Conservation (phyloP, 2,113 vertebrate genomes). For the Elgaria multicarinata region DNA sequence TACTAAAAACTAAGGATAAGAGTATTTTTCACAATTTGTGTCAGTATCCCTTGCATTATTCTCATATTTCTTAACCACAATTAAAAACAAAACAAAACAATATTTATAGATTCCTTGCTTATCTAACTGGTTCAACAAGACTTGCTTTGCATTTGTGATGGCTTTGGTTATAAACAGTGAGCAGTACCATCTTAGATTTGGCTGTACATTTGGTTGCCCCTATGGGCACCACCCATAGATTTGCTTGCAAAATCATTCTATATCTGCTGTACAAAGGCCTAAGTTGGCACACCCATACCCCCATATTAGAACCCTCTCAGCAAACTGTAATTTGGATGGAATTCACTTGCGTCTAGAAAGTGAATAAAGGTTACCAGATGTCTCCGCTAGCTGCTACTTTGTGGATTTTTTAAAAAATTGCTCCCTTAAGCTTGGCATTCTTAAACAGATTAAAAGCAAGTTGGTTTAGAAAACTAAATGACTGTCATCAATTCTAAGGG, state of each 20-base stretch:
- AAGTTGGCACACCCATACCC: not conserved
- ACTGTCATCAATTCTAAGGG: not conserved
- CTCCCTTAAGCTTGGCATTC: not conserved
- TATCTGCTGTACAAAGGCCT: not conserved
- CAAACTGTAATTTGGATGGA: not conserved
- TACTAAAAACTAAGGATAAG: no score
- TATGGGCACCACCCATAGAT: not conserved
- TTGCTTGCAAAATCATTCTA: not conserved
- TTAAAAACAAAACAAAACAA: not conserved
- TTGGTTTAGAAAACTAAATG: not conserved
- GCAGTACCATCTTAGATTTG: not conserved
- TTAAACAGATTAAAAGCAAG: not conserved
- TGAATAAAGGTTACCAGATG: conserved; percentile 14
- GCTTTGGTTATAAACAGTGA: not conserved
- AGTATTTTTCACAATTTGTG: no score
- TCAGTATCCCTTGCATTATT: no score
- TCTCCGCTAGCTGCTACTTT: not conserved
- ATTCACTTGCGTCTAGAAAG: not conserved
- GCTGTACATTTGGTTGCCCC: not conserved
- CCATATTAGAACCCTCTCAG: not conserved
- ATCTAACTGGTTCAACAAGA: not conserved
- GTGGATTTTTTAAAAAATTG: no score
- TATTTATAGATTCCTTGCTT: not conserved
- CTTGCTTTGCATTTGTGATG: not conserved
- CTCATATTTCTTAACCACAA: not conserved